Base-by-base conservation (phyloP, 2,888 invertebrate genomes). In the Heteromyza rotundicornis region DNA sequence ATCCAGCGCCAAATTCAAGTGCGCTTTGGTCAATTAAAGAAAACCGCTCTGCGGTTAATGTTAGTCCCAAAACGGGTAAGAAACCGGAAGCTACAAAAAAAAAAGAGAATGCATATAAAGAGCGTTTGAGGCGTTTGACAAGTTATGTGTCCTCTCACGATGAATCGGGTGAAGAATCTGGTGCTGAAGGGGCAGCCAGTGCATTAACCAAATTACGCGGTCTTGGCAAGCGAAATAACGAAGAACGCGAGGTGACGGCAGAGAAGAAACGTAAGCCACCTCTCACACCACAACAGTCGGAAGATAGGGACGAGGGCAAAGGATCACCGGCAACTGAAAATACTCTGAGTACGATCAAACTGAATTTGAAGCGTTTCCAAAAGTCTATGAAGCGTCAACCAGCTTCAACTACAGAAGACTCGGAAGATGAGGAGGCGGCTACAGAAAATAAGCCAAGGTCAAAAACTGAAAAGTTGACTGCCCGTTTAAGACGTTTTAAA, bases 281-380 rank as follows among this genome's bases (percentile, higher is more conserved):
- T 10, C 35, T 64, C 7, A 64, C 63, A 22, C 60, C 70, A 44
- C 62, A 68, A 23, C 64, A 73, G 57, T 68, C 73, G 22, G 54
- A 62, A 12, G 68, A 70, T 17, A 44, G 64, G n/a, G 54, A 19
- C 1, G 32, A 63, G 22, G 16, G 53, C 55, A 8, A 64, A 62
- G n/a, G n/a, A n/a, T n/a, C n/a, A 19, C 22, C 27, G 1, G 7
- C 23, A 2, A 47, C 68, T 10, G 68, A 66, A 19, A 68, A 68
- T 7, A 24, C 67, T 23, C 62, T 71, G 16, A 65, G 44, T 5
- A 59, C 63, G 1, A 66, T 81, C 2, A 75, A 72, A 2, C 73
- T 78, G 47, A 79, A 80, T 17, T 65, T 81, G 3, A 77, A 78
- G 54, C 71, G 78, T 1, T 64, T 81, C 7, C 67, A 75, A 16